Evolutionary conservation across 2,113 vertebrate species (phyloP).

Genomic region (Himantopus leucocephalus): DNA sequence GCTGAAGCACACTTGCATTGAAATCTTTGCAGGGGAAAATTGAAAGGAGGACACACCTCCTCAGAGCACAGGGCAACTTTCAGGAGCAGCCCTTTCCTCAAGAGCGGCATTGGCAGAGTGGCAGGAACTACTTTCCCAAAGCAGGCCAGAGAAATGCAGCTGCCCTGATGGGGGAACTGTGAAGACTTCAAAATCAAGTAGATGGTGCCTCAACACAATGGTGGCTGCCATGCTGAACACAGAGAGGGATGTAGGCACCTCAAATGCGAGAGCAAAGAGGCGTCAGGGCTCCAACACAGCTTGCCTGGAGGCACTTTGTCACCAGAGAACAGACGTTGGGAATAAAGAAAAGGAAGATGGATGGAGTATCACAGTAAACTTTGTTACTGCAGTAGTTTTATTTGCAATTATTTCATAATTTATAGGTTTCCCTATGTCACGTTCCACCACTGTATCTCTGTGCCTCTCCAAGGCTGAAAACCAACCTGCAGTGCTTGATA

Average conservation of each 20-base stretch:
- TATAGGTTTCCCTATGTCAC: neutral
- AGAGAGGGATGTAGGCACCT: neutral
- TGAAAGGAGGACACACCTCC: neutral
- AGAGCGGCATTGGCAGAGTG: neutral
- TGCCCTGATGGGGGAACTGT: neutral
- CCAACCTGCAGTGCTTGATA: neutral
- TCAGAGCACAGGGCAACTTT: neutral
- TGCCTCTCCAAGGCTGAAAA: neutral
- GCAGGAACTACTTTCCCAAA: neutral
- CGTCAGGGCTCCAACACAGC: rapidly evolving
- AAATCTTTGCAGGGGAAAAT: neutral
- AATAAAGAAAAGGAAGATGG: neutral
- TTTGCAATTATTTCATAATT: neutral
- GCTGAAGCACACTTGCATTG: neutral
- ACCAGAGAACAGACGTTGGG: neutral
- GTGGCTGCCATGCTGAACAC: neutral
- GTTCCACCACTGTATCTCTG: neutral
- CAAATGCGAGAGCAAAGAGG: neutral
- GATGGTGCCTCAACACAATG: neutral
- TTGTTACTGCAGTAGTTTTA: neutral
- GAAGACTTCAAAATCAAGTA: neutral
- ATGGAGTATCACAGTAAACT: neutral
- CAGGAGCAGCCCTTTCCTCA: neutral
- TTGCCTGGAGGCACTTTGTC: too few species aligned
- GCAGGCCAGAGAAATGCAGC: neutral